A percentile compares a stretch with the other conserved stretches of the same genome.
Evolutionary conservation across 2,113 vertebrate species (phyloP).

Genomic region (Crocuta crocuta): DNA sequence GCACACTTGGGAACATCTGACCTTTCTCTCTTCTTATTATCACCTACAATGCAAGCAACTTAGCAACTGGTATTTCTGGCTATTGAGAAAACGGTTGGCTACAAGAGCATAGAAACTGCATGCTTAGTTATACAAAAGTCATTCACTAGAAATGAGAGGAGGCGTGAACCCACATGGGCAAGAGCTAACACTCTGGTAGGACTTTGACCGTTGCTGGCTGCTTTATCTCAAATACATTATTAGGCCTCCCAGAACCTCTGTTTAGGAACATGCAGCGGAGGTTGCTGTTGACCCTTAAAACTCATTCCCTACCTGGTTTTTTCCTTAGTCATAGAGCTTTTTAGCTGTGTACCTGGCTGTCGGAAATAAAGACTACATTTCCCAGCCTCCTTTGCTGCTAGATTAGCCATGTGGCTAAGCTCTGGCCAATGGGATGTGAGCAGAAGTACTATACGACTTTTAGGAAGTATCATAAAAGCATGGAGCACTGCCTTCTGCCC

Average conservation of each 20-base stretch:
- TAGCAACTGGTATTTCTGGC: not conserved
- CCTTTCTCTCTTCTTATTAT: not conserved
- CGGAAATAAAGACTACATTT: not conserved
- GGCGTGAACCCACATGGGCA: fast-evolving
- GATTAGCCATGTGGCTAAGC: not conserved
- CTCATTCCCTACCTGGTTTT: not conserved
- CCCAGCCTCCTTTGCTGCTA: constrained; percentile 24
- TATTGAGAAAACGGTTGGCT: not conserved
- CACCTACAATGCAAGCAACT: not conserved
- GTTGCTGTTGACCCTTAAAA: not conserved
- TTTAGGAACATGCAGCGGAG: not conserved
- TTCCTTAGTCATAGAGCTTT: not conserved
- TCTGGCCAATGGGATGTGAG: not conserved
- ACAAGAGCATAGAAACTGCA: not conserved
- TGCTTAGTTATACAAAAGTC: not conserved
- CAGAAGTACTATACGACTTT: not conserved
- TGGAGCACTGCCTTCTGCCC: not conserved
- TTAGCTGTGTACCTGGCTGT: fast-evolving
- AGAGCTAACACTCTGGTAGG: not conserved
- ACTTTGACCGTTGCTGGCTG: too few species aligned
- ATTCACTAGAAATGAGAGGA: not conserved
- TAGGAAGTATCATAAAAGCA: not conserved
- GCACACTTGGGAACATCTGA: not conserved
- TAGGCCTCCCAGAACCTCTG: not conserved
- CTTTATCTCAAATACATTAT: not conserved